A percentile compares a stretch with the other conserved stretches of the same genome.
Conservation (phyloP, 2,113 vertebrate species). For the Tachysurus fulvidraco region DNA sequence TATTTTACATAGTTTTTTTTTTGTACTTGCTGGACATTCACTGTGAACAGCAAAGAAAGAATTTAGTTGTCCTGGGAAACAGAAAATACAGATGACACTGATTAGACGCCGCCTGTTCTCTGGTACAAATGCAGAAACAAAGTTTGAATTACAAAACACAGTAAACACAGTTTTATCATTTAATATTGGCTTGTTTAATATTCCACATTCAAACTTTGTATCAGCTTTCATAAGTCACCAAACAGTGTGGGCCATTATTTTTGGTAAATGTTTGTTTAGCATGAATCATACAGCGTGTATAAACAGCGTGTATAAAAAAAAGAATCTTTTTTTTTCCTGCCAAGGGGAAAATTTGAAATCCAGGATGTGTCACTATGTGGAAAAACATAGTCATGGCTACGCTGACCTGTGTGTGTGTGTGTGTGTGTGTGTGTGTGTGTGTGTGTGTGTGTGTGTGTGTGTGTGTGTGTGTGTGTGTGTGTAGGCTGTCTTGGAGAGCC, state of each 20-base stretch:
- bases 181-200: background rate
- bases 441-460: conserved; percentile 12
- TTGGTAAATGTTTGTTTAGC: background rate
- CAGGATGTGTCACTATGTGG: background rate
- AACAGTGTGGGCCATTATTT: background rate
- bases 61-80: too few relatives aligned
- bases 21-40: background rate
- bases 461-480: conserved; percentile 22
- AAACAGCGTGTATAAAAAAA: background rate
- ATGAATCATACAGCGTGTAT: background rate
- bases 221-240: background rate
- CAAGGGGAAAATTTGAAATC: background rate
- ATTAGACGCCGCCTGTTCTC: background rate
- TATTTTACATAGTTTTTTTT: background rate
- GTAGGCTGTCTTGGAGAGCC: conserved; percentile 91
- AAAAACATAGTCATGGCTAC: conserved; percentile 28
- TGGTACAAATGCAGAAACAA: background rate
- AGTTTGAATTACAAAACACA: background rate
- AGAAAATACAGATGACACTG: background rate
- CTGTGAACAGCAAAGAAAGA: background rate
- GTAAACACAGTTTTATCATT: background rate
- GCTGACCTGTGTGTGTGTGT: background rate
- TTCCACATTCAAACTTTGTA: background rate
- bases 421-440: conserved; percentile 35
- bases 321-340: background rate